Percentiles rank a stretch among this genome's conserved stretches.
Conservation (phyloP, 1,140 invertebrate genomes). For the Leptinotarsa lineolata region DNA sequence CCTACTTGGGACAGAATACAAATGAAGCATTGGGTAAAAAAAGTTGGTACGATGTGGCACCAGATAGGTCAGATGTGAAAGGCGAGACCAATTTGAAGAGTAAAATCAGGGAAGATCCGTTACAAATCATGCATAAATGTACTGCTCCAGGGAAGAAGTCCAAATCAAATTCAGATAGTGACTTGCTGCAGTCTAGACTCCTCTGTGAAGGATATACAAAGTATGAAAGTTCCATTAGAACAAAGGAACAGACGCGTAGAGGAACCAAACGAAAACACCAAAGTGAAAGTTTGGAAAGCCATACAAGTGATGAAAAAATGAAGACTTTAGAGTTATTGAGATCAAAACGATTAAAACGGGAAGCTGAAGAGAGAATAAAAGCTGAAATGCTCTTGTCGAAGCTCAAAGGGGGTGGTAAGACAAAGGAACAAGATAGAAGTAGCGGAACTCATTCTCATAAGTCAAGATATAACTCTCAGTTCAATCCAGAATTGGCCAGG, state of each 20-base stretch:
- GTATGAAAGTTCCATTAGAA: background rate
- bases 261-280: background rate
- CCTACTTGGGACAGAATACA: slow-evolving; percentile 93
- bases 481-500: slow-evolving; percentile 84
- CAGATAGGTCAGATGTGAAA: slow-evolving; percentile 60
- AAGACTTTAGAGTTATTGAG: slow-evolving; percentile 66
- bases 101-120: slow-evolving; percentile 73
- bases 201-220: too few species aligned
- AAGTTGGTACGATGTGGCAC: slow-evolving; percentile 81
- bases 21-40: slow-evolving; percentile 80
- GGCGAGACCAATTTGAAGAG: slow-evolving; percentile 65
- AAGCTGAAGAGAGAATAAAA: slow-evolving; percentile 74
- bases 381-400: slow-evolving; percentile 72
- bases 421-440: slow-evolving; percentile 50
- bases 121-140: slow-evolving; percentile 71
- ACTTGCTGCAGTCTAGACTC: background rate
- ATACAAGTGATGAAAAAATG: slow-evolving; percentile 1
- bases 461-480: slow-evolving; percentile 91
- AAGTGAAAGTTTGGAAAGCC: too few species aligned
- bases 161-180: slow-evolving; percentile 15
- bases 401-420: slow-evolving; percentile 60
- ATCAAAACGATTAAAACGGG: slow-evolving; percentile 77
- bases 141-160: slow-evolving; percentile 45
- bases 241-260: background rate
- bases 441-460: slow-evolving; percentile 53